Percentiles rank a stretch among this genome's conserved stretches.
Conservation (phyloP, 2,888 invertebrate species). For the Cosmia pyralina region DNA sequence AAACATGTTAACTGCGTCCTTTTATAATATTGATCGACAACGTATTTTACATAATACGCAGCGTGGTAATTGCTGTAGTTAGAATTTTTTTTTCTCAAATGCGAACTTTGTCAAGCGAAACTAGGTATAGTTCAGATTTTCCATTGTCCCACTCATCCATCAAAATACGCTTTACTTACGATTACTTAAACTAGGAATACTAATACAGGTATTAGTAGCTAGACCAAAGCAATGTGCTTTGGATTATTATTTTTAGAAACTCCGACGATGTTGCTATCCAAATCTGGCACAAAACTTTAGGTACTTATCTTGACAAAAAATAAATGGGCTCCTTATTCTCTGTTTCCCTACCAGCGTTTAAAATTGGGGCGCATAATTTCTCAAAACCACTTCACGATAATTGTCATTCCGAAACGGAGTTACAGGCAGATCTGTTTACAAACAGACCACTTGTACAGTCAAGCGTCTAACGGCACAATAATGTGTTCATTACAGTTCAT, state of each 20-base stretch:
- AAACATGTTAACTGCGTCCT: slow-evolving; percentile 29
- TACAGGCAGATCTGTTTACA: slow-evolving; percentile 23
- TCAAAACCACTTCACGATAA: not conserved
- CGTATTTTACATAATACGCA: not conserved
- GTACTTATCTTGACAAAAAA: not conserved
- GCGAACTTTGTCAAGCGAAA: not conserved
- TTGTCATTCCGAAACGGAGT: slow-evolving; percentile 1
- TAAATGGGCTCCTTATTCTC: no score
- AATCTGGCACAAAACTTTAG: not conserved
- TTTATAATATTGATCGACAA: slow-evolving; percentile 28
- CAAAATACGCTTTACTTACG: not conserved
- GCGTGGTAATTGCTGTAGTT: not conserved
- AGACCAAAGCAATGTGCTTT: no score
- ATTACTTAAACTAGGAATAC: not conserved
- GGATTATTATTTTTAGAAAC: not conserved
- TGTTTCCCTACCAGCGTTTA: not conserved
- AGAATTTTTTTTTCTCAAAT: not conserved
- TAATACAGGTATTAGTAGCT: no score
- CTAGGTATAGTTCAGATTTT: not conserved
- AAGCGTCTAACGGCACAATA: slow-evolving; percentile 50
- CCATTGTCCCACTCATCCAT: not conserved
- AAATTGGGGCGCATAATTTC: not conserved
- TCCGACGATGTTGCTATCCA: not conserved
- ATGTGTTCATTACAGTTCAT: slow-evolving; percentile 60
- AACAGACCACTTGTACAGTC: slow-evolving; percentile 23